Conservation (phyloP, 2,888 invertebrate species). For the Lepidochrysops patricia region DNA sequence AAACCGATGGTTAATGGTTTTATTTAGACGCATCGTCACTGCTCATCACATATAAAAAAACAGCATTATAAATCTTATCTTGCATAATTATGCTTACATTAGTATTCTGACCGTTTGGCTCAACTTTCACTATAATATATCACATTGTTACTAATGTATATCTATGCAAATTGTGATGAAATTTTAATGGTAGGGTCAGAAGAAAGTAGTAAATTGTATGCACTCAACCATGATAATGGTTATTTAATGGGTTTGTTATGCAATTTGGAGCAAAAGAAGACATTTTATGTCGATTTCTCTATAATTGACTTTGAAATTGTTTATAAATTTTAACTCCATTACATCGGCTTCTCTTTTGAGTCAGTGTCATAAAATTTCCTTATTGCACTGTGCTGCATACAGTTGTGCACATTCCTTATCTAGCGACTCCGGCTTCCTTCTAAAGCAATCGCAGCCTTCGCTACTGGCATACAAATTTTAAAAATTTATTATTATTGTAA, state of each 20-base stretch:
- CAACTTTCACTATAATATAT: neutral
- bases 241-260: neutral
- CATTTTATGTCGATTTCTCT: neutral
- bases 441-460: too few relatives aligned
- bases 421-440: too few relatives aligned
- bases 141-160: neutral
- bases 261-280: neutral
- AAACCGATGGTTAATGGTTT: too few relatives aligned
- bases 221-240: neutral
- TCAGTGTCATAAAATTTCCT: too few relatives aligned
- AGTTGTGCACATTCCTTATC: too few relatives aligned
- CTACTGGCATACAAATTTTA: too few relatives aligned
- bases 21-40: too few relatives aligned
- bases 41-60: too few relatives aligned
- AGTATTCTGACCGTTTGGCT: neutral
- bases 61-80: neutral
- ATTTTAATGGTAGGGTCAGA: neutral
- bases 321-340: too few relatives aligned
- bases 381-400: too few relatives aligned
- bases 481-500: too few relatives aligned
- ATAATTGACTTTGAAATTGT: conserved; percentile 13
- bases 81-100: neutral
- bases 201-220: neutral
- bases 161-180: neutral
- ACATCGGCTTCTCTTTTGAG: too few relatives aligned